These are phyloP conservation scores for Patiria pectinifera DNA, from an alignment of 53 echinoderm and acorn worm species.

Conservation along the genomic window DNA sequence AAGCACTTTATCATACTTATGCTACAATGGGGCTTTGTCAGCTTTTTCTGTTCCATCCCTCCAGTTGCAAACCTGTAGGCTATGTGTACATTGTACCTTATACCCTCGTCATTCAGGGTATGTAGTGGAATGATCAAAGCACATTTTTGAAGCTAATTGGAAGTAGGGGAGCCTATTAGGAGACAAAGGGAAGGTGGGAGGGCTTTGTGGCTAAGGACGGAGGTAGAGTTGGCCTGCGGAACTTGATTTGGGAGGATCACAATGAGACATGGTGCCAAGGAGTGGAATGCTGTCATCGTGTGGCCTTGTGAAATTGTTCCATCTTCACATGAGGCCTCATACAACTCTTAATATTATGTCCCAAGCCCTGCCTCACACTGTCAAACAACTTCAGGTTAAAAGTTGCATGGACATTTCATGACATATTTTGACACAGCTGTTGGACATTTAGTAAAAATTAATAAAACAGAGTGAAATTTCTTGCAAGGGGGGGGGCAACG, in stretches of 20 bases:
- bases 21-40: no score
- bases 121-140: neutral
- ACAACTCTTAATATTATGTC: neutral
- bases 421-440: neutral
- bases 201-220: conserved; percentile 8
- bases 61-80: neutral
- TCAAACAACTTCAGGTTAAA: neutral
- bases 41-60: neutral
- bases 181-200: conserved; percentile 32
- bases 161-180: conserved; percentile 28
- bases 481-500: no score
- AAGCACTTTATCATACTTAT: no score
- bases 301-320: conserved; percentile 12
- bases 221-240: conserved; percentile 8
- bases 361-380: neutral
- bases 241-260: neutral
- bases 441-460: neutral
- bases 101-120: neutral
- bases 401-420: neutral
- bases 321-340: neutral
- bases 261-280: conserved; percentile 14
- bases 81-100: neutral
- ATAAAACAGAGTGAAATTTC: neutral
- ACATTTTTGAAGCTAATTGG: conserved; percentile 32
- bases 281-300: neutral